Evolutionary conservation across 2,797 vertebrate species (phyloP), one percentile per base, ranked within the genome.

Genomic region (Propithecus perrieri): DNA sequence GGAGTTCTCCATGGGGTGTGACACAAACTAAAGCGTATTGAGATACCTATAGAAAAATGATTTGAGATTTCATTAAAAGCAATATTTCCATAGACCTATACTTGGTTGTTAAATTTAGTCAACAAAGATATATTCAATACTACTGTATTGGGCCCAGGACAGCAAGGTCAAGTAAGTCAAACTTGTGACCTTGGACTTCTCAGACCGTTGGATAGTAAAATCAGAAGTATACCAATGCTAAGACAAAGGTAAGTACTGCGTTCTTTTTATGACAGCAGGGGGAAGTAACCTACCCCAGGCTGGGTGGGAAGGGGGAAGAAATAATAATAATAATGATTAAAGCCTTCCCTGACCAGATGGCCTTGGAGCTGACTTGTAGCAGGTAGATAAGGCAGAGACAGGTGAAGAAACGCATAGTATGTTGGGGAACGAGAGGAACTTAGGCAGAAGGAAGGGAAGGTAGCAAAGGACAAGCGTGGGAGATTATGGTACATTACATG

Each of bases 71-170:
- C 78, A 91, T 55, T 88, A 72, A 93, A 69, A 71, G 17, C 30
- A 35, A 65, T 35, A 53, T 88, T 85, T 46, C 17, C n/a, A 38
- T 17, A 7, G n/a, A 74, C 15, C n/a, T 74, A 22, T 48, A 41
- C 4, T 63, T 83, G 12, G 35, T 69, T 71, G 22, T 94, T 76
- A 89, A 71, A 89, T 59, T 89, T 71, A 95, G 41, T 74, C 59
- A 90, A n/a, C 26, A 83, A 76, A 95, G n/a, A 61, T 65, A 35
- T 48, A 57, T 46, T 75, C 22, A 46, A 26, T 46, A 43, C 12
- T 43, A 74, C 48, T 63, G 13, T 48, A 35, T 38, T 38, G 84
- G 12, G 57, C 43, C 50, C 11, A 83, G 11, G 12, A 48, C 18
- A 93, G 30, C 28, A 81, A 76, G 65, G 24, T 20, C 48, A 89